Base-by-base conservation (phyloP, 1,140 invertebrate species). In the Ooceraea biroi region DNA sequence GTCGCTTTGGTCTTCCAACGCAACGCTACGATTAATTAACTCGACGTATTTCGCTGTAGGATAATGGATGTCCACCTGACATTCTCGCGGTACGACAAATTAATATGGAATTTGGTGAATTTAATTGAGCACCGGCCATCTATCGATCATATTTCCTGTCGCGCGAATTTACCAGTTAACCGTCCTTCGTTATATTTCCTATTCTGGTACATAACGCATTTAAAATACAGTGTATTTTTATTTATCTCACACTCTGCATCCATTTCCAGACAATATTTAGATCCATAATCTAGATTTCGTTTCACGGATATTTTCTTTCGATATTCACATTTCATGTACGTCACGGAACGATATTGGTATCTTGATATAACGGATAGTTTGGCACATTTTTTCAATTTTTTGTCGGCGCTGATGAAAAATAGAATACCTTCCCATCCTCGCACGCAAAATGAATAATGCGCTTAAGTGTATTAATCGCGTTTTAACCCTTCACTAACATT, bases 41-140 rank as follows among this genome's bases (percentile, higher is more conserved):
- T 0, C 41, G 44, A 12, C 17, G 60, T 30, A 46, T 74, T 74
- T 74, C 41, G 17, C 41, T 30, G 17, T 1, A 10, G 22, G 14
- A 48, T 74, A 74, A 74, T 8, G 22, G 22, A 61, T 46, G 27
- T 46, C 25, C 27, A 30, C 36, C 60, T 30, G 55, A 74, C 17
- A 74, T 74, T 74, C 22, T 19, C 41, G 41, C 17, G 57, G 57
- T 8, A 27, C 7, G 25, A 2, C 4, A 27, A 74, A 61, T 74
- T 74, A 74, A 61, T 48, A 4, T 55, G 48, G 27, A 71, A 74
- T 74, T 74, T 30, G 72, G 25, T 12, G 41, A 61, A 74, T 61
- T 74, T 60, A 60, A 74, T 44, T 74, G 55, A 0, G 19, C 44
- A 44, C 22, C 41, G 22, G 36, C 11, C 17, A 74, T 60, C 55